These are phyloP conservation scores for Apolygus lucorum DNA, from an alignment of 1,140 invertebrate species.

Conservation along the genomic window DNA sequence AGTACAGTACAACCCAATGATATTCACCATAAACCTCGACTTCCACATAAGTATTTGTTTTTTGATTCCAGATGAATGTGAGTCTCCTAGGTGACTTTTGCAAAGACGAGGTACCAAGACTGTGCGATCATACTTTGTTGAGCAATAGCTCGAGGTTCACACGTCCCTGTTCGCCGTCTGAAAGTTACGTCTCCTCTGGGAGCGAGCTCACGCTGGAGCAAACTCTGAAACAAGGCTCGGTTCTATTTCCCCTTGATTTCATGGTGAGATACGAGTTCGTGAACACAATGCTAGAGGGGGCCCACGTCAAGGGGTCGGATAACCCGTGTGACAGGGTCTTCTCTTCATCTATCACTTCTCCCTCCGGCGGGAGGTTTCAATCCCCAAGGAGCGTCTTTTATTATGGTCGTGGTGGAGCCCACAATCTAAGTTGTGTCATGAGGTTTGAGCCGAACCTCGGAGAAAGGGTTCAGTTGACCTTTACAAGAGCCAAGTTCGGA, in stretches of 20 bases:
- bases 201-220: slow-evolving; percentile 60
- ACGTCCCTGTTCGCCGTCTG: slow-evolving; percentile 59
- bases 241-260: slow-evolving; percentile 66
- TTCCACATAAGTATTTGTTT: too few species aligned
- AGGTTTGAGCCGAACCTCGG: slow-evolving; percentile 59
- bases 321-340: slow-evolving; percentile 54
- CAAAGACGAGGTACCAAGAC: slow-evolving; percentile 59
- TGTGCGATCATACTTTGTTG: slow-evolving; percentile 65
- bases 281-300: slow-evolving; percentile 44
- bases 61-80: slow-evolving; percentile 40
- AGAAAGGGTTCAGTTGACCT: slow-evolving; percentile 54
- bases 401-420: slow-evolving; percentile 66
- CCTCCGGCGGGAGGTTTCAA: slow-evolving; percentile 52
- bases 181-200: slow-evolving; percentile 66
- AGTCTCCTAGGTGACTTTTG: slow-evolving; percentile 63
- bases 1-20: too few species aligned
- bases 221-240: slow-evolving; percentile 63
- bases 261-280: slow-evolving; percentile 71
- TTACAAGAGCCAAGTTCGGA: slow-evolving; percentile 53
- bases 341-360: slow-evolving; percentile 36
- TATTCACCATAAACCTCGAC: too few species aligned
- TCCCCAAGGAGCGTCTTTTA: slow-evolving; percentile 72
- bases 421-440: slow-evolving; percentile 63
- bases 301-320: slow-evolving; percentile 45
- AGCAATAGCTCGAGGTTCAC: slow-evolving; percentile 63